Conservation (phyloP, 2,888 invertebrate genomes). For the Drosophila ezoana region DNA sequence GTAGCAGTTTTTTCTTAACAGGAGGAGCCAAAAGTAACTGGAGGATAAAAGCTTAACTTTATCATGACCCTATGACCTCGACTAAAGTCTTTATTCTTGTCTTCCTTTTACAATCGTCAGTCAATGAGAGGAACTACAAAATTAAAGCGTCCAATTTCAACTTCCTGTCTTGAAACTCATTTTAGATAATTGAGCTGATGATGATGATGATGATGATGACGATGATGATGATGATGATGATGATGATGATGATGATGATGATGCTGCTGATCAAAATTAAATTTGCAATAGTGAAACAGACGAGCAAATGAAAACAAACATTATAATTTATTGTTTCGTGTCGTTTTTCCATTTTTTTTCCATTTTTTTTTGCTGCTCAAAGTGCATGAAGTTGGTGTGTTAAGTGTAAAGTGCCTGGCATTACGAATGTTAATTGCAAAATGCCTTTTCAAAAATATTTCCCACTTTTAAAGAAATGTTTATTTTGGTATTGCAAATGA, state of each 20-base stretch:
- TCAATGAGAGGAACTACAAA: slow-evolving; percentile 26
- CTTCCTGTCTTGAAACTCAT: slow-evolving; percentile 58
- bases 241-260: background rate
- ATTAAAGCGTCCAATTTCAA: slow-evolving; percentile 51
- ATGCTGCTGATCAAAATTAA: slow-evolving; percentile 11
- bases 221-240: slow-evolving; percentile 11
- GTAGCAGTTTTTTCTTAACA: background rate
- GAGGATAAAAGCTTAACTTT: too few relatives aligned
- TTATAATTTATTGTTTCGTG: slow-evolving; percentile 11
- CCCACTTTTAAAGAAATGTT: slow-evolving; percentile 36
- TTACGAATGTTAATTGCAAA: slow-evolving; percentile 17
- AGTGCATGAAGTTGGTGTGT: slow-evolving; percentile 13
- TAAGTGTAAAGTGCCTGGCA: slow-evolving; percentile 2
- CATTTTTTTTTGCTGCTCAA: slow-evolving; percentile 4
- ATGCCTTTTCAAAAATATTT: slow-evolving; percentile 27
- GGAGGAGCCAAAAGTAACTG: background rate
- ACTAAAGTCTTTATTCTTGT: too few relatives aligned
- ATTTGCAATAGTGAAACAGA: slow-evolving; percentile 34
- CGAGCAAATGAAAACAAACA: slow-evolving; percentile 31
- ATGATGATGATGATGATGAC: slow-evolving; percentile 11
- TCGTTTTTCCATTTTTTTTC: background rate
- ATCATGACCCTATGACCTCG: too few relatives aligned
- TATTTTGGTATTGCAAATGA: slow-evolving; percentile 42
- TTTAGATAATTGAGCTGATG: slow-evolving; percentile 54
- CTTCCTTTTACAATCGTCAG: slow-evolving; percentile 5